Conservation (phyloP, 2,113 vertebrate species). For the Engystomops pustulosus region DNA sequence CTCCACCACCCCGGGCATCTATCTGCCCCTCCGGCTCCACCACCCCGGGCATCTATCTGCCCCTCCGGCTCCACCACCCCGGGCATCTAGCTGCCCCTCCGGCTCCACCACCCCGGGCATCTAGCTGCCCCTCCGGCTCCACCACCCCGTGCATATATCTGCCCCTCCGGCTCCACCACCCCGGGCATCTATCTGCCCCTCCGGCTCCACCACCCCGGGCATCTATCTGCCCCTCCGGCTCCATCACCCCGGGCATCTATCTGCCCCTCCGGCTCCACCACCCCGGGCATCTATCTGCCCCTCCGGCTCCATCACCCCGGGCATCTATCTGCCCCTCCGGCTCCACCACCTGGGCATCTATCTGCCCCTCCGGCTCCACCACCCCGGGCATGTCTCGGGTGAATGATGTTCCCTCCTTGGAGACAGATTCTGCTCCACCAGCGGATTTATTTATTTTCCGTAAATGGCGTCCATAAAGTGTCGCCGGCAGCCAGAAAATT, state of each 20-base stretch:
- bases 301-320: too few relatives aligned
- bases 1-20: neutral
- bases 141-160: neutral
- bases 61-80: neutral
- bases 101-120: too few relatives aligned
- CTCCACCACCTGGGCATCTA: neutral
- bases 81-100: neutral
- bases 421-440: neutral
- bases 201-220: neutral
- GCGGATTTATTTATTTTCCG: neutral
- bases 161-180: neutral
- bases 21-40: neutral
- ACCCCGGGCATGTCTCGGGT: too few relatives aligned
- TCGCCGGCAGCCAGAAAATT: neutral
- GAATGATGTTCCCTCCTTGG: neutral
- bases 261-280: neutral
- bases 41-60: too few relatives aligned
- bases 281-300: neutral
- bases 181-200: too few relatives aligned
- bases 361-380: neutral
- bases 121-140: neutral
- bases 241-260: too few relatives aligned
- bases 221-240: neutral
- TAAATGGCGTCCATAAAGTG: slow-evolving; percentile 10
- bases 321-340: neutral